Evolutionary conservation across 2,888 invertebrate species (phyloP), one percentile per base, ranked within the genome.

Genomic region (Caenorhabditis virilis): DNA sequence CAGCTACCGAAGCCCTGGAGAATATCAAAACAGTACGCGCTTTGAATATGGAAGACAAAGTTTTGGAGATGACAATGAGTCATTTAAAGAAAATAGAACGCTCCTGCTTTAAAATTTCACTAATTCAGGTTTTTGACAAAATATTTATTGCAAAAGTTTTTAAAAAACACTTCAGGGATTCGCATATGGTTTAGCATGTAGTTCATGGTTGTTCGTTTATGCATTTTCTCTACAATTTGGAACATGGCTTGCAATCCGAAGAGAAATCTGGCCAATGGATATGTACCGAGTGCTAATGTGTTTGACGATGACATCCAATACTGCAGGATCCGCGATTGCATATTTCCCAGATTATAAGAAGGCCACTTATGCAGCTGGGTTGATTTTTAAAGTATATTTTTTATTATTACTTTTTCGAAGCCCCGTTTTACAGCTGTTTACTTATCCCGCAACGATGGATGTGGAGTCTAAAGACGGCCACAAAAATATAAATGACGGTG

Each of bases 301-400:
- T 6, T 33, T 63, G 11, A 49, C 58, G n/a, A 63, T 53, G 55
- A 64, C 59, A 15, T 41, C 86, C 1, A 83, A 86, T 20, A 82
- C 84, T 16, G 74, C 85, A 35, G 85, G 85, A 25, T 83, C 83
- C 59, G 80, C 83, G 2, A 76, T 82, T 1, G 82, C 84, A 2
- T 84, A 84, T 59, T 67, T 85, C 23, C 85, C 85, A 0, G 85
- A 85, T 55, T 85, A 84, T 68, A 78, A 83, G 13, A 85, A 85
- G 43, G 63, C 68, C 2, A 48, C 52, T 5, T 54, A 64, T 53
- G 71, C 71, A 79, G 84, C 84, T 11, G 84, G 82, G 2, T 71
- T 84, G 22, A 82, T 85, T 20, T 84, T 85, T 69, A 80, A 79
- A 52, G 6, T n/a, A n/a, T n/a, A n/a, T n/a, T n/a, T n/a, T n/a